Percentiles rank a stretch among this genome's conserved stretches.
Evolutionary conservation across 1,140 invertebrate species (phyloP).

Genomic region (Eurosta solidaginis): DNA sequence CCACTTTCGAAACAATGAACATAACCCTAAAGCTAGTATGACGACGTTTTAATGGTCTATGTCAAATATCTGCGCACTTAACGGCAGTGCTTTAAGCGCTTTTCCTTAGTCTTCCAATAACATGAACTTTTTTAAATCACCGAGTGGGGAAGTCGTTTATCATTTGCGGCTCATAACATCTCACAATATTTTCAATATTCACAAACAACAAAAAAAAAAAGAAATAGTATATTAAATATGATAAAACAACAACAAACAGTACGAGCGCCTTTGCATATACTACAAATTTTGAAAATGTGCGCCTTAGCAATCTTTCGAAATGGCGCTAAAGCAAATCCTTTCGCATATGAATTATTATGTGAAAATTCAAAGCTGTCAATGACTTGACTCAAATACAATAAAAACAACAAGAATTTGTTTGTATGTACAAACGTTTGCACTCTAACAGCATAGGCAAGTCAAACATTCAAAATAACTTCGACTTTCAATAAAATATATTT

Average conservation of each 20-base stretch:
- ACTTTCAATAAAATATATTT: conserved; percentile 25
- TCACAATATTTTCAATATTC: conserved; percentile 49
- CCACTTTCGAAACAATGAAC: too few species aligned
- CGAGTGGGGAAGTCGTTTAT: conserved; percentile 43
- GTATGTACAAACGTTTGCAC: neutral
- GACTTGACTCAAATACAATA: conserved; percentile 38
- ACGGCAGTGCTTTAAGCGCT: too few species aligned
- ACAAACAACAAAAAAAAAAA: conserved; percentile 32
- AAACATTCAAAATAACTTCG: neutral
- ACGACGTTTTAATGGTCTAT: too few species aligned
- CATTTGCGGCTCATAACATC: conserved; percentile 58
- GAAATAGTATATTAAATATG: neutral
- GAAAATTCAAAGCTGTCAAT: conserved; percentile 58
- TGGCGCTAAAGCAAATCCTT: neutral
- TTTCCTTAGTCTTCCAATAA: too few species aligned
- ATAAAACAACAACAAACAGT: neutral
- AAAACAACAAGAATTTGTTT: neutral
- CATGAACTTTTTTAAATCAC: too few species aligned
- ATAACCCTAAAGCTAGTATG: too few species aligned
- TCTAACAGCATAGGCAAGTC: neutral
- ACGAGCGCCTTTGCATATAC: too few species aligned
- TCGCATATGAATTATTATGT: conserved; percentile 36
- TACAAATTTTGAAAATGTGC: too few species aligned
- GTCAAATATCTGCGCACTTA: too few species aligned
- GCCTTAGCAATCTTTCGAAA: conserved; percentile 24